Evolutionary conservation across 2,113 vertebrate species (phyloP).

Genomic region (Bothrops jararaca): DNA sequence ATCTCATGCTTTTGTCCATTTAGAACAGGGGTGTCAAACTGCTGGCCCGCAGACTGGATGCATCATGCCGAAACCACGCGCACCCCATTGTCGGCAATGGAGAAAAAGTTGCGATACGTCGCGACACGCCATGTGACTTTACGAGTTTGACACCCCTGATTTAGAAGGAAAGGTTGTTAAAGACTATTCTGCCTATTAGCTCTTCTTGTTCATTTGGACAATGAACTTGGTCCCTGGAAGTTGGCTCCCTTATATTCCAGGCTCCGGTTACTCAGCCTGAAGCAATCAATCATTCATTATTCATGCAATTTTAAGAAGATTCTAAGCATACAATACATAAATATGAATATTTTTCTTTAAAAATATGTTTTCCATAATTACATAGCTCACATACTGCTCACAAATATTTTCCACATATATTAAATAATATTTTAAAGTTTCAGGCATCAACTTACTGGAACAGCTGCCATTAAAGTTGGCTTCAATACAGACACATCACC

Average conservation of each 20-base stretch:
- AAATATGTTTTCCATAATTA: background rate
- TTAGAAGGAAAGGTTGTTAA: background rate
- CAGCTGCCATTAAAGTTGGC: slow-evolving; percentile 93
- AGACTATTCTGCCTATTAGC: background rate
- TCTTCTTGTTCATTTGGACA: background rate
- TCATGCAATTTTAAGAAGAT: background rate
- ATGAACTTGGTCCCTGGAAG: background rate
- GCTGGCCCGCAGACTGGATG: no score
- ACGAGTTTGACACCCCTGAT: no score
- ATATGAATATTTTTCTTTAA: background rate
- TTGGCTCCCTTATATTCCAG: background rate
- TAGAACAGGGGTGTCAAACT: no score
- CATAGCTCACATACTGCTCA: background rate
- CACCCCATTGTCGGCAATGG: no score
- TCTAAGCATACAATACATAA: background rate
- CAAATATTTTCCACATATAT: background rate
- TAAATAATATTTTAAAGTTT: background rate
- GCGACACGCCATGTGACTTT: no score
- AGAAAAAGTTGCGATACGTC: no score
- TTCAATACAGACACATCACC: slow-evolving; percentile 86
- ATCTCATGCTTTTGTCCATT: background rate
- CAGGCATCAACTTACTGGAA: slow-evolving; percentile 80
- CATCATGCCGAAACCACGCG: no score
- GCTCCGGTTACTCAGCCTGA: background rate
- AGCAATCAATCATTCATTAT: background rate